Evolutionary conservation across 2,888 invertebrate species (phyloP), one percentile per base, ranked within the genome.

Genomic region (Callimorpha dominula): DNA sequence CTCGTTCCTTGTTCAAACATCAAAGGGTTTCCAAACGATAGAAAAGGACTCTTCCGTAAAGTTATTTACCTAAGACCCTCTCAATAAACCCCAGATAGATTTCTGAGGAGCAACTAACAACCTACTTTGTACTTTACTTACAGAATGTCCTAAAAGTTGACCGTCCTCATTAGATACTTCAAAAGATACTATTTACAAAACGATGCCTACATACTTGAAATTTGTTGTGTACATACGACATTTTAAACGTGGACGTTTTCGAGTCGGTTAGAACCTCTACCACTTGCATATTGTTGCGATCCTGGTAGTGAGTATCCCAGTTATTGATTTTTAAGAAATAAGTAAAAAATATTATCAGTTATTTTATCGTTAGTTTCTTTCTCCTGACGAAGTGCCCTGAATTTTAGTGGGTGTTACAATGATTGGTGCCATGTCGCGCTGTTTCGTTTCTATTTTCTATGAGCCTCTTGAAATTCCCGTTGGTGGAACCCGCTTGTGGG

Each of bases 61-160:
- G 68, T 74, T 69, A 54, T 69, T 66, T 69, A 15, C 71, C 63
- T 65, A 63, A 74, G 65, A 67, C 54, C 46, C 52, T 65, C 52
- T 71, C 52, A 65, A 74, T 65, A 68, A 50, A 54, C n/a, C 50
- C 50, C 64, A 50, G 67, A 71, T 68, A 68, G 52, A 64, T 64
- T 64, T 43, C 20, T 64, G 20, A 43, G 40, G 8, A 50, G 52
- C 43, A 63, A 64, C 63, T 52, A 31, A 46, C 31, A 49, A 70
- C 46, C 15, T 57, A 31, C 65, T 54, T 40, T 20, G 70, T 42
- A 43, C 52, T 64, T 20, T 70, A 31, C 43, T 64, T 43, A 20
- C 42, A 42, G 42, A 60, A 57, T 60, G 43, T 49, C 60, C 46
- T 67, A 67, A 54, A 67, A 52, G 40, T 67, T 54, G 3, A 11